Evolutionary conservation across 2,113 vertebrate genomes (phyloP).

Genomic region (Nothocercus julius): DNA sequence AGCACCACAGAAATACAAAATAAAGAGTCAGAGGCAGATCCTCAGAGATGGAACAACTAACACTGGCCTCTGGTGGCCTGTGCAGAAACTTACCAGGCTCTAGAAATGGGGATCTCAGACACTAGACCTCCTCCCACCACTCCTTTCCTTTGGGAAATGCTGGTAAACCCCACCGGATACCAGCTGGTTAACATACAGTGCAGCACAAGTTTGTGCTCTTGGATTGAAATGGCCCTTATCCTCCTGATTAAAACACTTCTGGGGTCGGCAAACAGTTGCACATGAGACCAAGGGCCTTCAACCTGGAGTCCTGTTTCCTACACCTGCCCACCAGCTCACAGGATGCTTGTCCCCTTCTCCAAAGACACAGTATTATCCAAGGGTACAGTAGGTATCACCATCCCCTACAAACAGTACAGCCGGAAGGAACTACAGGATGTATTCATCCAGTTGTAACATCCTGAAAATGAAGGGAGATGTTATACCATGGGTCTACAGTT

Average conservation of each 20-base stretch:
- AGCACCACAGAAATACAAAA: neutral
- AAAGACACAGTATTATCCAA: too few species aligned
- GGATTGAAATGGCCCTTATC: neutral
- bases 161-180: fast-evolving
- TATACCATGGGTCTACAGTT: neutral
- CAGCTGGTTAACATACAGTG: neutral
- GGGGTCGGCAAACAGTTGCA: neutral
- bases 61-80: constrained; percentile 61
- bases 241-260: neutral
- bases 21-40: neutral
- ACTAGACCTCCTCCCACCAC: too few species aligned
- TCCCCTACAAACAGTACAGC: neutral
- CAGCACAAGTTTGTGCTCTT: fast-evolving
- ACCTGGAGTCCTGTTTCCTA: neutral
- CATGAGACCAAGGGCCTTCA: fast-evolving
- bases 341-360: neutral
- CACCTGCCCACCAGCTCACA: neutral
- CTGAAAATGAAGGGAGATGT: neutral
- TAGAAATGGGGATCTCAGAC: neutral
- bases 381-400: neutral
- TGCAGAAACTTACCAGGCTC: neutral
- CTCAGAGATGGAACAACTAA: constrained; percentile 50
- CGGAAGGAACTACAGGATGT: neutral
- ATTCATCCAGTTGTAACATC: neutral
- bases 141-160: neutral